phyloP scores from a whole-genome alignment of 2,888 invertebrate genomes.

The Drosophila pseudotalamancana region DNA sequence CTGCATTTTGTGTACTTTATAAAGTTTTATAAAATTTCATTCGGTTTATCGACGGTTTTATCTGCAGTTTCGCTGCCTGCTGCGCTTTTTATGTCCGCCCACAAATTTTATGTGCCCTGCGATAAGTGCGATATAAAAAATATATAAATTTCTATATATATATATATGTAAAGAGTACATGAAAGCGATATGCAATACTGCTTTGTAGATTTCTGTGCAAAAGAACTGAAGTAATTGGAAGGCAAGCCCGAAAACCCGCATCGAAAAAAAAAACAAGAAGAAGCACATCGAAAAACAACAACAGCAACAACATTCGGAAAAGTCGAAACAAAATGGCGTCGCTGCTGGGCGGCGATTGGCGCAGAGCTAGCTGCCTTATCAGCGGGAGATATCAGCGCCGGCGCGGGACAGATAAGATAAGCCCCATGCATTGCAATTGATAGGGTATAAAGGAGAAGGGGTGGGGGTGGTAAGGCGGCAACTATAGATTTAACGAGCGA shows the following conservation, averaged over 20 bases:
- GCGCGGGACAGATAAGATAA: conserved; percentile 66
- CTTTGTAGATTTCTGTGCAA: too few relatives aligned
- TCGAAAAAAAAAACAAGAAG: too few relatives aligned
- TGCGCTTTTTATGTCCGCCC: conserved; percentile 71
- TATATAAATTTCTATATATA: conserved; percentile 3
- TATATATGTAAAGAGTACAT: background rate
- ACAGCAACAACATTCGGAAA: conserved; percentile 16
- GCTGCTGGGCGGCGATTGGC: conserved; percentile 58
- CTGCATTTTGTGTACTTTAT: background rate
- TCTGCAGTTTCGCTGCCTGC: conserved; percentile 40
- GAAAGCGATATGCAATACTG: background rate
- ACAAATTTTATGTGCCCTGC: conserved; percentile 73
- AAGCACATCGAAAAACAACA: conserved; percentile 20
- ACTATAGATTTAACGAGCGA: conserved; percentile 21
- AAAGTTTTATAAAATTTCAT: conserved; percentile 46
- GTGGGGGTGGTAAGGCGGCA: background rate
- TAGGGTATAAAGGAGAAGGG: background rate
- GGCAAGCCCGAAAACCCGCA: conserved; percentile 18
- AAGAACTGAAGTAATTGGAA: conserved; percentile 1
- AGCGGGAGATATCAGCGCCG: conserved; percentile 60
- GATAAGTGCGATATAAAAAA: conserved; percentile 67
- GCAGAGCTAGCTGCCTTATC: conserved; percentile 48
- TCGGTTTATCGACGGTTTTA: conserved; percentile 48
- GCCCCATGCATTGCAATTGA: conserved; percentile 9
- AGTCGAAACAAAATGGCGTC: conserved; percentile 67